Base-by-base conservation (phyloP, 2,888 invertebrate genomes). In the Drosophila prolongata region DNA sequence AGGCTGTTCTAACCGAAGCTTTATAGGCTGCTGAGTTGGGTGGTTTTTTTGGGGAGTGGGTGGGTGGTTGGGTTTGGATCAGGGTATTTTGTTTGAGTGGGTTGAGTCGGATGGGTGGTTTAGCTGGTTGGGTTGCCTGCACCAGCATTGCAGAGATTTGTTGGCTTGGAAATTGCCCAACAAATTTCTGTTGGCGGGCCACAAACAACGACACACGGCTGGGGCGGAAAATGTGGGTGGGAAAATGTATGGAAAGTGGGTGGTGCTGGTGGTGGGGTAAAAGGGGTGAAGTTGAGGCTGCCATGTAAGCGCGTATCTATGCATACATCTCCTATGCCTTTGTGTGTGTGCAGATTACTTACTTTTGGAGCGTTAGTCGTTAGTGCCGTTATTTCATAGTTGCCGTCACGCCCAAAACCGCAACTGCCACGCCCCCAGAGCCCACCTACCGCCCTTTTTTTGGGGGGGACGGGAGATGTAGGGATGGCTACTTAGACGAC, bases 81-180 rank as follows among this genome's bases (percentile, higher is more conserved):
- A 30, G 35, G 35, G 11, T n/a, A n/a, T 5, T 13, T 38, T 13
- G 10, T 8, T 8, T 30, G 35, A 11, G 38, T 38, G 38, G 19
- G 19, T 5, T 6, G 11, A 5, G 16, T 11, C 40, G 46, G 66
- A 55, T 70, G 35, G 27, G 34, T 49, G 34, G 42, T 19, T 42
- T 35, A 19, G 35, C 8, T 16, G 37, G 60, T 57, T 75, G 37
- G 80, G 80, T 16, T 55, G n/a, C 43, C 59, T 55, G 85, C 84
- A 73, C 67, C 84, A 78, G 76, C 78, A 71, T 78, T 86, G 89
- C 83, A 86, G 84, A 89, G 85, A 89, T 87, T 85, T 85, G 87
- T 87, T 88, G 84, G 89, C 89, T 85, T 89, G 84, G 89, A 85
- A 89, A 85, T 89, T 89, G 87, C 80, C 85, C 85, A 85, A 89